Conservation (phyloP, 2,797 vertebrate species). For the Myripristis murdjan region DNA sequence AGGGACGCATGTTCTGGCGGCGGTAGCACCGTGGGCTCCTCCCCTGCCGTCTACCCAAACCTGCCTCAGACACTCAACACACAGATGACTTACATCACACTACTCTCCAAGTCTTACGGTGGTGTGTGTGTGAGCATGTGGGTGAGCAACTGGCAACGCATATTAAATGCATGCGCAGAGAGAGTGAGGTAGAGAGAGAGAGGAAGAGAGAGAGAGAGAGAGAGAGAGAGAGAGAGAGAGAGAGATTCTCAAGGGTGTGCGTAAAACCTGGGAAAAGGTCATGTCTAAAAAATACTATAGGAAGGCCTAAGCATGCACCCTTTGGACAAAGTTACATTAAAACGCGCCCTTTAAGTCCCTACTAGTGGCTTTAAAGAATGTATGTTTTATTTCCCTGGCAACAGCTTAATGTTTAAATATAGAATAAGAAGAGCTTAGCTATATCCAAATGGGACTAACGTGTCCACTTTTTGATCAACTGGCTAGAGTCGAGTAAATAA, state of each 20-base stretch:
- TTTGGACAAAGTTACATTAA: constrained; percentile 45
- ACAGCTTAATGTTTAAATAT: constrained; percentile 61
- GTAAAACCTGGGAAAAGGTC: constrained; percentile 55
- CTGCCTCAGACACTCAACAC: constrained; percentile 33
- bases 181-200: not conserved
- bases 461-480: constrained; percentile 19
- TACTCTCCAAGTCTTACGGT: constrained; percentile 37
- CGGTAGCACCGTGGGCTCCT: constrained; percentile 14
- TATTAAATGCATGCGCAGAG: constrained; percentile 18
- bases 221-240: constrained; percentile 9
- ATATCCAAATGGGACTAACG: constrained; percentile 7
- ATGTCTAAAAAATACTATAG: constrained; percentile 51
- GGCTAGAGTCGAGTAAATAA: constrained; percentile 1
- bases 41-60: constrained; percentile 26
- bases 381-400: constrained; percentile 60
- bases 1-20: constrained; percentile 39
- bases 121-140: constrained; percentile 5
- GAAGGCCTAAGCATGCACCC: constrained; percentile 40
- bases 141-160: constrained; percentile 32
- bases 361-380: constrained; percentile 22
- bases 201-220: constrained; percentile 11
- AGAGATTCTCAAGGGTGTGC: constrained; percentile 16
- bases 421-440: constrained; percentile 32
- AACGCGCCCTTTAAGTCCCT: constrained; percentile 42
- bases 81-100: constrained; percentile 42